Percentiles rank a stretch among this genome's conserved stretches.
Conservation (phyloP, 1,140 invertebrate species). For the Zophobas atratus region DNA sequence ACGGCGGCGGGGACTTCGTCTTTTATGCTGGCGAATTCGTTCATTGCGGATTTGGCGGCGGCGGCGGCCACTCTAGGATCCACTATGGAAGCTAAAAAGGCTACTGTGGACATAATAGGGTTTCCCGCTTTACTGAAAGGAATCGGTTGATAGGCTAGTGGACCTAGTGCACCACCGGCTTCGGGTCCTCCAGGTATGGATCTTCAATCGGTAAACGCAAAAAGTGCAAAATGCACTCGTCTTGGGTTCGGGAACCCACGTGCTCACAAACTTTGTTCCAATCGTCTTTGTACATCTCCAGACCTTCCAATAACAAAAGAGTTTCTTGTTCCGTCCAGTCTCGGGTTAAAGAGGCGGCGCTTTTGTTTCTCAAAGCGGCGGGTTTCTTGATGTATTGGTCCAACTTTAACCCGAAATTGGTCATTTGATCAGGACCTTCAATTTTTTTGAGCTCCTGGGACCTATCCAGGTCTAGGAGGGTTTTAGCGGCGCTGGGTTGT, state of each 20-base stretch:
- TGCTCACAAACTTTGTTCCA: slow-evolving; percentile 99
- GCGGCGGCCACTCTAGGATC: slow-evolving; percentile 97
- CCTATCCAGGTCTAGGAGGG: slow-evolving; percentile 83
- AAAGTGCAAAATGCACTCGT: slow-evolving; percentile 99
- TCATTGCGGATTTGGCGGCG: slow-evolving; percentile 98
- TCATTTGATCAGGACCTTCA: slow-evolving; percentile 57
- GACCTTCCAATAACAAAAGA: slow-evolving; percentile 92
- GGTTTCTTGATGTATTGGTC: slow-evolving; percentile 93
- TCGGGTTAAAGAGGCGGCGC: slow-evolving; percentile 84
- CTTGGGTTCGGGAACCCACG: slow-evolving; percentile 97
- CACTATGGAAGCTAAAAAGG: slow-evolving; percentile 98
- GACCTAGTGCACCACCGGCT: slow-evolving; percentile 85
- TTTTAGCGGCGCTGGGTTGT: slow-evolving; percentile 90
- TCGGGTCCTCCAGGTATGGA: slow-evolving; percentile 95
- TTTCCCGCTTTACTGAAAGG: slow-evolving; percentile 99
- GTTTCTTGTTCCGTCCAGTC: slow-evolving; percentile 99
- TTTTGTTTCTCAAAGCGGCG: slow-evolving; percentile 81
- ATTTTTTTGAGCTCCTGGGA: slow-evolving; percentile 68
- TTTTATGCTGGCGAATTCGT: slow-evolving; percentile 93
- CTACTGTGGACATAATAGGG: slow-evolving; percentile 99
- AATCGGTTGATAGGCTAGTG: slow-evolving; percentile 96
- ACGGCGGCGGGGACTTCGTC: slow-evolving; percentile 97
- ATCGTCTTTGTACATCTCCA: slow-evolving; percentile 99
- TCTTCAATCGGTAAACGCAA: slow-evolving; percentile 98
- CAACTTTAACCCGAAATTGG: slow-evolving; percentile 87